A percentile compares a stretch with the other conserved stretches of the same genome.
These are phyloP conservation scores for Gorsachius goisagi DNA, from an alignment of 2,113 vertebrate species.

Conservation along the genomic window DNA sequence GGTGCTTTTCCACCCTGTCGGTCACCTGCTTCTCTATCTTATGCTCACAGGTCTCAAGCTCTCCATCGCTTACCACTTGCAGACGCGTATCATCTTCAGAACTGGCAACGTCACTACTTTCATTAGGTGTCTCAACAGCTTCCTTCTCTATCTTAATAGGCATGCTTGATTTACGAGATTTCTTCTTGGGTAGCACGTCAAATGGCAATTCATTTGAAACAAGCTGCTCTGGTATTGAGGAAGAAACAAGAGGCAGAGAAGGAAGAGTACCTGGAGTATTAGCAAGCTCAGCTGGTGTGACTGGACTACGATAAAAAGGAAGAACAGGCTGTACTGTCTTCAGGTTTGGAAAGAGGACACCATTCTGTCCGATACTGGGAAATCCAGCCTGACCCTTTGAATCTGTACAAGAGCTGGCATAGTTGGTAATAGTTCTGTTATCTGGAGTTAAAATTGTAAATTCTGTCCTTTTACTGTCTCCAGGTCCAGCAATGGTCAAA, in stretches of 20 bases:
- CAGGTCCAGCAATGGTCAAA: conserved; percentile 74
- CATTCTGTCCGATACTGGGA: conserved; percentile 81
- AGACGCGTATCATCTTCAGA: conserved; percentile 81
- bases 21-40: conserved; percentile 28
- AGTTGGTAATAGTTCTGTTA: conserved; percentile 78
- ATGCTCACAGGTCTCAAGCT: conserved; percentile 69
- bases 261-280: conserved; percentile 91
- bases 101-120: conserved; percentile 73
- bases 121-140: conserved; percentile 70
- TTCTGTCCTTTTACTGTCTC: conserved; percentile 76
- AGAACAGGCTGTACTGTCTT: conserved; percentile 96
- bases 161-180: conserved; percentile 98
- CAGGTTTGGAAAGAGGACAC: conserved; percentile 92
- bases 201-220: conserved; percentile 70
- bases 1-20: conserved; percentile 52
- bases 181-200: conserved; percentile 92
- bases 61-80: conserved; percentile 72
- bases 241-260: conserved; percentile 89
- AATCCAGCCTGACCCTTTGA: conserved; percentile 78
- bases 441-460: conserved; percentile 72
- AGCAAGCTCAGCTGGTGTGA: conserved; percentile 92
- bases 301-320: conserved; percentile 93
- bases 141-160: conserved; percentile 98
- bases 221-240: conserved; percentile 85
- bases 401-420: conserved; percentile 80